These are phyloP conservation scores for Chaetophractus vellerosus DNA, from an alignment of 2,797 vertebrate genomes.

Conservation along the genomic window DNA sequence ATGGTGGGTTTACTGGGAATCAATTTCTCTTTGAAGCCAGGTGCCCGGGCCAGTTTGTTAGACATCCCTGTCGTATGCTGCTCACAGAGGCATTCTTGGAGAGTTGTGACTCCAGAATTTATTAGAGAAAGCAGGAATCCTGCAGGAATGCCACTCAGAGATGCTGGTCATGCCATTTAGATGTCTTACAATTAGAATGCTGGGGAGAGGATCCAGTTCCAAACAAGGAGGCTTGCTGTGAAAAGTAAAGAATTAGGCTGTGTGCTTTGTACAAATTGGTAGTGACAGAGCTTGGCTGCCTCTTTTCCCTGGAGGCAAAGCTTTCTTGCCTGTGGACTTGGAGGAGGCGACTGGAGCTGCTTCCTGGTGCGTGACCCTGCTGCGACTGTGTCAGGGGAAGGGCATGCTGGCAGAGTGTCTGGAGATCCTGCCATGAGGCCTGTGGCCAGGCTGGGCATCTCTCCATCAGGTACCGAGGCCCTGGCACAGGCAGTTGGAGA, in stretches of 20 bases:
- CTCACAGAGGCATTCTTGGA: not conserved
- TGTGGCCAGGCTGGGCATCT: not conserved
- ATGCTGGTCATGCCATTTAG: constrained; percentile 18
- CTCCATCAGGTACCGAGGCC: too few species aligned
- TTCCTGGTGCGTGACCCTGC: not conserved
- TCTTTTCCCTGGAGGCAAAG: not conserved
- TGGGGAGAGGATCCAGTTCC: constrained; percentile 40
- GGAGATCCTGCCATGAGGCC: not conserved
- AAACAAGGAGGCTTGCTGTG: not conserved
- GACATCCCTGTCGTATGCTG: not conserved
- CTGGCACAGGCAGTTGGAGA: not conserved
- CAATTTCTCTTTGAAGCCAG: constrained; percentile 1
- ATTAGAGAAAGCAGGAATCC: constrained; percentile 60
- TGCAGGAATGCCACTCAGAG: constrained; percentile 43
- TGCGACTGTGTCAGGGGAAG: not conserved
- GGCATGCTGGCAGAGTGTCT: accelerated
- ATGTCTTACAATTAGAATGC: constrained; percentile 62
- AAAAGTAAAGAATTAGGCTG: not conserved
- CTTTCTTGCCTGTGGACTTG: not conserved
- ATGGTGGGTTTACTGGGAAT: not conserved
- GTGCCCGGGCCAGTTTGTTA: constrained; percentile 1
- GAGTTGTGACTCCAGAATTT: constrained; percentile 43
- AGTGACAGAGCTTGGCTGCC: not conserved
- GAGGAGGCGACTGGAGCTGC: not conserved
- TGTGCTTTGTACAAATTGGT: not conserved